phyloP scores from a whole-genome alignment of 2,113 vertebrate genomes.

The Antennarius striatus region DNA sequence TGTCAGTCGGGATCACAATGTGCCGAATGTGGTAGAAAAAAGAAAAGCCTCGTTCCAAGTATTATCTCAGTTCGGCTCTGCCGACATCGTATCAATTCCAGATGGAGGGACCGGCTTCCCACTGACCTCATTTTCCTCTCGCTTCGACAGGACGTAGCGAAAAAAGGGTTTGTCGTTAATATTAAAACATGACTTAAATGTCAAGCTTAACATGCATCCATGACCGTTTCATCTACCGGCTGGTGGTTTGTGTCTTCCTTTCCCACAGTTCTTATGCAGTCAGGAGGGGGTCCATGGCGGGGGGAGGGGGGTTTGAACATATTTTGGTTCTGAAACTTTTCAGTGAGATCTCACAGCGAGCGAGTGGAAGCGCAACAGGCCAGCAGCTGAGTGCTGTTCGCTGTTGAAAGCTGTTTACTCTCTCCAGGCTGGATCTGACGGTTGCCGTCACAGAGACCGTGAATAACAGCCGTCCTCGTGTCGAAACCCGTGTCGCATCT shows the following conservation, averaged over 20 bases:
- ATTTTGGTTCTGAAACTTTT: slow-evolving; percentile 18
- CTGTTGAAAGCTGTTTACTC: slow-evolving; percentile 28
- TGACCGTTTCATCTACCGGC: slow-evolving; percentile 5
- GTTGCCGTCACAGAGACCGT: slow-evolving; percentile 11
- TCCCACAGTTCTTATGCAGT: not conserved
- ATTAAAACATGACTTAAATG: not conserved
- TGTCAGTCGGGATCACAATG: slow-evolving; percentile 13
- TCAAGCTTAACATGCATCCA: not conserved
- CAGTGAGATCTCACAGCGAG: not conserved
- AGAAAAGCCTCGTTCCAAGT: slow-evolving; percentile 27
- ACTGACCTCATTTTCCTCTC: slow-evolving; percentile 30
- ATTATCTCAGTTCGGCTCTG: slow-evolving; percentile 40
- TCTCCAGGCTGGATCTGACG: slow-evolving; percentile 33
- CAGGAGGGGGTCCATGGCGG: not conserved
- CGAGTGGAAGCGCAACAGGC: slow-evolving; percentile 4
- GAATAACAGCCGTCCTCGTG: slow-evolving; percentile 1
- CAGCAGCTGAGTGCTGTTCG: slow-evolving; percentile 39
- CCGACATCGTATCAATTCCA: slow-evolving; percentile 50
- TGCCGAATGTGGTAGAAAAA: slow-evolving; percentile 33
- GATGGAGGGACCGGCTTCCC: slow-evolving; percentile 51
- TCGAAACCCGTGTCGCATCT: slow-evolving; percentile 26
- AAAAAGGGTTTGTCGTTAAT: too few species aligned
- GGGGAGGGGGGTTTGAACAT: not conserved
- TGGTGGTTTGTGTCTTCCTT: slow-evolving; percentile 1
- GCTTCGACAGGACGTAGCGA: not conserved